Conservation (phyloP, 2,888 invertebrate species). For the Laspeyria flexula region DNA sequence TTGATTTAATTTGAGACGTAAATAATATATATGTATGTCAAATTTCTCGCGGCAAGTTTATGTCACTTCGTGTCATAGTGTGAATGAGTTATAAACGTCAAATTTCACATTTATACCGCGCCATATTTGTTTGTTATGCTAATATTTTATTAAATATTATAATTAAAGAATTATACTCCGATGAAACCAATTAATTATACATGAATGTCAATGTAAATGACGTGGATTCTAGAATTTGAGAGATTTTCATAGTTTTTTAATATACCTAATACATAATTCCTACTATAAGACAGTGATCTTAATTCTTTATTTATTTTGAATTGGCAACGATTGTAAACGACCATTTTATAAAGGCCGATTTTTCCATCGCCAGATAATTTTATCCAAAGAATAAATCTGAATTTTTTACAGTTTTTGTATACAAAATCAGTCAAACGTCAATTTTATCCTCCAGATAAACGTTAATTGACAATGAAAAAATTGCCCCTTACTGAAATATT, state of each 20-base stretch:
- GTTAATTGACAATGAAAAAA: too few species aligned
- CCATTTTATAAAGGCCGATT: too few species aligned
- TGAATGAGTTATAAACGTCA: slow-evolving; percentile 12
- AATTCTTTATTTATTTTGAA: too few species aligned
- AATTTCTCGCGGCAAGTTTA: slow-evolving; percentile 10
- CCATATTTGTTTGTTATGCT: slow-evolving; percentile 1
- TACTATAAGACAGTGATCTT: too few species aligned
- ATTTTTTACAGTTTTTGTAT: too few species aligned
- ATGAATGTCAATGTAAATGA: not conserved
- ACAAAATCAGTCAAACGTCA: too few species aligned
- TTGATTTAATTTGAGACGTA: not conserved
- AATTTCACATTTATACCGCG: slow-evolving; percentile 11
- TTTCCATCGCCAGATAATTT: too few species aligned
- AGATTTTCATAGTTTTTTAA: not conserved
- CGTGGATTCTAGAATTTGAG: not conserved
- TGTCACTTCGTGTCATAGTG: slow-evolving; percentile 1
- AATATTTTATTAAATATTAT: slow-evolving; percentile 4
- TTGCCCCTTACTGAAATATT: too few species aligned
- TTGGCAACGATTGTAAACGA: too few species aligned
- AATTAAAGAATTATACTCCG: slow-evolving; percentile 1
- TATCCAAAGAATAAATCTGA: too few species aligned
- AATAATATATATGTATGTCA: slow-evolving; percentile 3
- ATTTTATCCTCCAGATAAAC: too few species aligned
- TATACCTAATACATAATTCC: too few species aligned
- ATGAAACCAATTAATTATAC: slow-evolving; percentile 3